Percentiles rank a stretch among this genome's conserved stretches.
phyloP scores from a whole-genome alignment of 2,797 vertebrate species.

The Petrocephalus sullivani region DNA sequence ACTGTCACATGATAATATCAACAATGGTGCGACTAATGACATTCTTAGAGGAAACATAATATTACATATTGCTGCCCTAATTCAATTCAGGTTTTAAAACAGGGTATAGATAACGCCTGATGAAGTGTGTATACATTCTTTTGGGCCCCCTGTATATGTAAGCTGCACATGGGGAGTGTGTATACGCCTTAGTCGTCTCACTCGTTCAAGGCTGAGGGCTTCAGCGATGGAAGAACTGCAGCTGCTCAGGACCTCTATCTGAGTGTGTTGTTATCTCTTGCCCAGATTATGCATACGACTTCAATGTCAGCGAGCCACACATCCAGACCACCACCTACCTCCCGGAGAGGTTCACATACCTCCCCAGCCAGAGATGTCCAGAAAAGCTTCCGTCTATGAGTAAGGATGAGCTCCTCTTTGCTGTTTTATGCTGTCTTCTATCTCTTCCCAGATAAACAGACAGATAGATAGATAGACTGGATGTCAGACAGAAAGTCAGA shows the following conservation, averaged over 20 bases:
- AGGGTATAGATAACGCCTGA: too few relatives aligned
- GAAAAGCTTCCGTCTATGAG: conserved; percentile 91
- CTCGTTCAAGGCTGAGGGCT: background rate
- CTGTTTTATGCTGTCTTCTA: background rate
- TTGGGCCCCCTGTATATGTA: too few relatives aligned
- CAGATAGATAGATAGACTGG: background rate
- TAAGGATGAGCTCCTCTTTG: conserved; percentile 52
- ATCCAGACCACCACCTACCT: conserved; percentile 82
- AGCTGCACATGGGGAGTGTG: background rate
- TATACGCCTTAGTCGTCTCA: background rate
- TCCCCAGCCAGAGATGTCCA: conserved; percentile 79
- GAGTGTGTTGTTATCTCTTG: conserved; percentile 15
- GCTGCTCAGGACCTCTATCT: background rate
- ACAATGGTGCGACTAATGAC: too few relatives aligned
- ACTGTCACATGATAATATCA: too few relatives aligned
- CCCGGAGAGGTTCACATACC: conserved; percentile 86
- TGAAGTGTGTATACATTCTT: too few relatives aligned
- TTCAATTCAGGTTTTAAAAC: too few relatives aligned
- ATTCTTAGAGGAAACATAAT: too few relatives aligned
- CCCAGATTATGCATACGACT: conserved; percentile 84
- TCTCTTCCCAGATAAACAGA: background rate
- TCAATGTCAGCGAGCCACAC: conserved; percentile 81
- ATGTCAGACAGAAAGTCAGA: too few relatives aligned
- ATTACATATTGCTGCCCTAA: too few relatives aligned
- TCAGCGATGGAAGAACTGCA: background rate